Percentiles rank a stretch among this genome's conserved stretches.
Conservation (phyloP, 2,113 vertebrate genomes). For the Andinoacara biseriatus region DNA sequence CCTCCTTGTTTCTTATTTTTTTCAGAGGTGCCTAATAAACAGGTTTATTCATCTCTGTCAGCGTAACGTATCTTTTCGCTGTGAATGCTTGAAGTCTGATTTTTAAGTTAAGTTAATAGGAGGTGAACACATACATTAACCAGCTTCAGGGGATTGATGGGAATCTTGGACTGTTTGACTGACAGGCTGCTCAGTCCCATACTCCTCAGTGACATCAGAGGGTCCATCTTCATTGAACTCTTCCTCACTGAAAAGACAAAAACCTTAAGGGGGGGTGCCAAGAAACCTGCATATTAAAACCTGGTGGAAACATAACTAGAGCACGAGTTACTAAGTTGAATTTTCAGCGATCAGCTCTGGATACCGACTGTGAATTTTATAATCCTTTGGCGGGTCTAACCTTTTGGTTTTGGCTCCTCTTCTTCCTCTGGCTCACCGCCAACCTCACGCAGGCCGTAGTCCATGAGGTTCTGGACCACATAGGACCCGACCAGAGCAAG, state of each 20-base stretch:
- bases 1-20: conserved; percentile 73
- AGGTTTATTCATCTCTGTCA: neutral
- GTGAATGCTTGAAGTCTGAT: neutral
- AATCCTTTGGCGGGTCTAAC: conserved; percentile 54
- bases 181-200: conserved; percentile 74
- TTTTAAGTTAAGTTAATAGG: neutral
- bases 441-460: conserved; percentile 80
- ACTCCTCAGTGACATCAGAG: conserved; percentile 71
- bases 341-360: neutral
- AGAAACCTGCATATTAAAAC: neutral
- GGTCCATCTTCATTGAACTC: conserved; percentile 18
- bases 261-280: neutral
- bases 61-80: neutral
- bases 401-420: conserved; percentile 68
- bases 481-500: conserved; percentile 88
- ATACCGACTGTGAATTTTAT: neutral
- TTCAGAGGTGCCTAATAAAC: conserved; percentile 82
- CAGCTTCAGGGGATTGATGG: conserved; percentile 61
- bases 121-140: conserved; percentile 52
- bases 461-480: conserved; percentile 86
- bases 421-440: conserved; percentile 78
- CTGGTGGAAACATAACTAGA: neutral
- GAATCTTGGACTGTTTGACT: conserved; percentile 75
- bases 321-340: neutral
- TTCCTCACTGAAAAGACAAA: conserved; percentile 50